Conservation (phyloP, 2,797 vertebrate genomes). For the Pipistrellus pipistrellus region DNA sequence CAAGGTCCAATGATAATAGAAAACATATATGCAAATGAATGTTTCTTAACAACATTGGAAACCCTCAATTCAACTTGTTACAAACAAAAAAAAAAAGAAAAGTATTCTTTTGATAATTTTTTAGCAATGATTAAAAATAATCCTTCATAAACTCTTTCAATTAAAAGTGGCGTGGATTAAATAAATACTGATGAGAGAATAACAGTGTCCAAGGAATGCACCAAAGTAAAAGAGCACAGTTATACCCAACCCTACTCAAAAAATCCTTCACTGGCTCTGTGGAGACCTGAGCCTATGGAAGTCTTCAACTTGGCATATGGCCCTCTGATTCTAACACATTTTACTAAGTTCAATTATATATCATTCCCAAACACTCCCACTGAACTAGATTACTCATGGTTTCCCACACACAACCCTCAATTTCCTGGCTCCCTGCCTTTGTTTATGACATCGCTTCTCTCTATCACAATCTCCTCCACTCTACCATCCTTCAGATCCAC, state of each 20-base stretch:
- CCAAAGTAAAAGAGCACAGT: background rate
- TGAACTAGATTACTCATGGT: constrained; percentile 49
- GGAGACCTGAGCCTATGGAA: constrained; percentile 22
- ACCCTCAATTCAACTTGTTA: background rate
- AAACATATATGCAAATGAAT: background rate
- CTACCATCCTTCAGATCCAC: background rate
- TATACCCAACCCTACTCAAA: background rate
- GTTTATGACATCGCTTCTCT: background rate
- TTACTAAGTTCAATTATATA: constrained; percentile 57
- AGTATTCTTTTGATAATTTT: constrained; percentile 50
- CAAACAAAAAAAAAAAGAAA: background rate
- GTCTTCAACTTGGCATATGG: background rate
- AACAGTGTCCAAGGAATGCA: background rate
- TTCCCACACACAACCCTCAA: constrained; percentile 26
- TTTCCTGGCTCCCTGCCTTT: constrained; percentile 48
- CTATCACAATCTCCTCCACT: background rate
- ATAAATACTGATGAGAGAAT: background rate
- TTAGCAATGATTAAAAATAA: constrained; percentile 24
- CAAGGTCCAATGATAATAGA: background rate
- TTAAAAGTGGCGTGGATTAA: constrained; percentile 32
- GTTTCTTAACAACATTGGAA: constrained; percentile 18
- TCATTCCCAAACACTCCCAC: constrained; percentile 47
- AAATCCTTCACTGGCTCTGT: constrained; percentile 1
- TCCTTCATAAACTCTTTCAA: constrained; percentile 23
- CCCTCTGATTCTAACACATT: constrained; percentile 36